phyloP scores from a whole-genome alignment of 2,113 vertebrate genomes.

The Zosterops borbonicus region DNA sequence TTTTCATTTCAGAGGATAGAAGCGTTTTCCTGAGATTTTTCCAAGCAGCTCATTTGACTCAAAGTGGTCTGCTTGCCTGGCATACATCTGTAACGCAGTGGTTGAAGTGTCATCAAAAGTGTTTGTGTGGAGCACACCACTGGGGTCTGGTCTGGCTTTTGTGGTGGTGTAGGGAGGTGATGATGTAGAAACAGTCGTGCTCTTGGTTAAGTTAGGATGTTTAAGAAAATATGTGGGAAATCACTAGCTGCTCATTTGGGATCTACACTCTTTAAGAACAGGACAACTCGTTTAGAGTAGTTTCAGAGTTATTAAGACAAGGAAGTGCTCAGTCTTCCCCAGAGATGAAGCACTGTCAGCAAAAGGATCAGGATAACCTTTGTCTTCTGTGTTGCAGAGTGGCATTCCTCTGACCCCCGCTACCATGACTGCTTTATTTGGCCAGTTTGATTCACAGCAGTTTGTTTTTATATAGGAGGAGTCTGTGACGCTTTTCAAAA shows the following conservation, averaged over 20 bases:
- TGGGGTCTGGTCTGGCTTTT: neutral
- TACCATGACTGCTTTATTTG: neutral
- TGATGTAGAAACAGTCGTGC: neutral
- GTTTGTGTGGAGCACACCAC: rapidly evolving
- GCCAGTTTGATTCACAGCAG: neutral
- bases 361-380: neutral
- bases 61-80: neutral
- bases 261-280: neutral
- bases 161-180: neutral
- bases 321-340: neutral
- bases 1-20: neutral
- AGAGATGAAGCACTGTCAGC: neutral
- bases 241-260: neutral
- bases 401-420: rapidly evolving
- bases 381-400: neutral
- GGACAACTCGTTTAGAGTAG: neutral
- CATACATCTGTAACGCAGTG: neutral
- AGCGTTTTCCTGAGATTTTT: neutral
- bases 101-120: neutral
- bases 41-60: neutral
- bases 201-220: neutral
- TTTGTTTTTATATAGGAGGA: conserved; percentile 40
- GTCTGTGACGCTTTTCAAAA: conserved; percentile 3
- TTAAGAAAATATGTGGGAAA: neutral
- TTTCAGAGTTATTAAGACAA: neutral